Percentiles rank a stretch among this genome's conserved stretches.
Conservation (phyloP, 2,113 vertebrate genomes). For the Orientallactaga bullata region DNA sequence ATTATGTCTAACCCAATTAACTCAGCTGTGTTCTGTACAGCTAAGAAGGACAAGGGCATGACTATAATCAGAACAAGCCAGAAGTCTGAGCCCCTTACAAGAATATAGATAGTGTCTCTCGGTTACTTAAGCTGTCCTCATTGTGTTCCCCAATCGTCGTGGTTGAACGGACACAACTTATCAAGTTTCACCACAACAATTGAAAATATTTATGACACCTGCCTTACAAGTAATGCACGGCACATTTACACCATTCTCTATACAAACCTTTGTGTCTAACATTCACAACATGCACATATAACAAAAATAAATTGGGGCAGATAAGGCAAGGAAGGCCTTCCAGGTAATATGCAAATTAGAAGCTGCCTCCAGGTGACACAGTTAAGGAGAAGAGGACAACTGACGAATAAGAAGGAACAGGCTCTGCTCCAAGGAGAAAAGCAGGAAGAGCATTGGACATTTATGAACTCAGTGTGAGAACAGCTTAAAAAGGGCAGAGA, state of each 20-base stretch:
- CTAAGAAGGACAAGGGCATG: background rate
- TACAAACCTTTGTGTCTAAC: background rate
- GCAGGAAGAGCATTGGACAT: background rate
- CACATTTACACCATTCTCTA: background rate
- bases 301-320: constrained; percentile 13
- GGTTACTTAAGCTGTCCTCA: background rate
- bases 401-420: background rate
- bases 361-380: background rate
- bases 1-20: constrained; percentile 47
- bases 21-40: background rate
- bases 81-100: background rate
- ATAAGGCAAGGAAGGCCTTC: background rate
- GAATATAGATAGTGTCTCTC: background rate
- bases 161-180: background rate
- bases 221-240: background rate
- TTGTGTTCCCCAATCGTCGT: background rate
- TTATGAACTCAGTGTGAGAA: too few species aligned
- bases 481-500: background rate
- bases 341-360: background rate
- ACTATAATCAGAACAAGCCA: background rate
- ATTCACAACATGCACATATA: background rate
- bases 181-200: background rate
- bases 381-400: background rate
- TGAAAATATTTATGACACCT: background rate
- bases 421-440: background rate